A percentile compares a stretch with the other conserved stretches of the same genome.
Conservation (phyloP, 1,140 invertebrate genomes). For the Drosophila tropicalis region DNA sequence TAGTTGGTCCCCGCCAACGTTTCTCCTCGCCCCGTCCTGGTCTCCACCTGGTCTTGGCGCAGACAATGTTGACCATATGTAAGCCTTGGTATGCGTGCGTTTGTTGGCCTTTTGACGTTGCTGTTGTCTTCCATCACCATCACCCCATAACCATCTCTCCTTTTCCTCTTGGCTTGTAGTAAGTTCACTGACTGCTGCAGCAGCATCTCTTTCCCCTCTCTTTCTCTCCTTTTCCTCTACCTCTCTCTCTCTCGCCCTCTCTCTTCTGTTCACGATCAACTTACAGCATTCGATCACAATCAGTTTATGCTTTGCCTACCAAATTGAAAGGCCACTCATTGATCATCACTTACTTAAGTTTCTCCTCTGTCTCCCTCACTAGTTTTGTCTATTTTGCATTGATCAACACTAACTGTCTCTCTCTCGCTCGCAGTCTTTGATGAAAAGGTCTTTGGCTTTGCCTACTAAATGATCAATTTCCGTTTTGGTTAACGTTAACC, state of each 20-base stretch:
- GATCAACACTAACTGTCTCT: conserved; percentile 19
- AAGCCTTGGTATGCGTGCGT: conserved; percentile 60
- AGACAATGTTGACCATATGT: conserved; percentile 67
- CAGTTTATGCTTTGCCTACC: conserved; percentile 75
- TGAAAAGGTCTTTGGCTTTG: conserved; percentile 61
- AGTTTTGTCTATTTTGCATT: too few species aligned
- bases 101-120: conserved; percentile 74
- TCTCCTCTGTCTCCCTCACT: background rate
- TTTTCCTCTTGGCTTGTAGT: conserved; percentile 53
- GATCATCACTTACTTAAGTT: conserved; percentile 45
- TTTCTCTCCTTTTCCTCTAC: conserved; percentile 10
- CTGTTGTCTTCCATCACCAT: conserved; percentile 25
- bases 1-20: conserved; percentile 46
- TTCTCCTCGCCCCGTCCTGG: background rate
- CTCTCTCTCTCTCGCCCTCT: background rate
- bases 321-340: conserved; percentile 74
- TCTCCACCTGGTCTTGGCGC: background rate
- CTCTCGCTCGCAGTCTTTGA: background rate
- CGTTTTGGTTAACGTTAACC: conserved; percentile 47
- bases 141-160: conserved; percentile 37
- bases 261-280: conserved; percentile 19
- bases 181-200: conserved; percentile 57
- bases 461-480: conserved; percentile 67
- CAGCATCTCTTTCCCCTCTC: conserved; percentile 20
- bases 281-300: conserved; percentile 69